Percentiles rank a stretch among this genome's conserved stretches.
These are phyloP conservation scores for Cotesia vestalis DNA, from an alignment of 1,140 invertebrate species.

Conservation along the genomic window DNA sequence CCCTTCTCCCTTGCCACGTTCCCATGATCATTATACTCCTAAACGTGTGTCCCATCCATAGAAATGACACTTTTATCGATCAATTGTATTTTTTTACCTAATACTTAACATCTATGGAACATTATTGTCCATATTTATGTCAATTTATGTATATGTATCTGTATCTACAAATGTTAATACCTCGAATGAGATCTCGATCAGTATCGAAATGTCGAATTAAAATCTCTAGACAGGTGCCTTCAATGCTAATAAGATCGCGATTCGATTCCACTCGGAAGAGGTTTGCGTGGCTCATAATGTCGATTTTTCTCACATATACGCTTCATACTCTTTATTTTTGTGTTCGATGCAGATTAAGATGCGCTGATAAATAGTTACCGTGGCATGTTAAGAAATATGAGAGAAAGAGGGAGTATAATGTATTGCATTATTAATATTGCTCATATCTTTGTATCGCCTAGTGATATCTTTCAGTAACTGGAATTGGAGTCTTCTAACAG, in stretches of 20 bases:
- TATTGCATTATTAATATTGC: constrained; percentile 37
- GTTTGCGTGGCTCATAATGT: constrained; percentile 13
- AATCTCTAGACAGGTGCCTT: constrained; percentile 1
- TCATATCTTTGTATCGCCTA: no score
- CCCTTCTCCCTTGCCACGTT: constrained; percentile 34
- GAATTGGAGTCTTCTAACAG: constrained; percentile 1
- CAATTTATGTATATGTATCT: not conserved
- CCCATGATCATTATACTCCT: constrained; percentile 19
- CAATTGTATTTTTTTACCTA: not conserved
- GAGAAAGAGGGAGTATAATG: constrained; percentile 44
- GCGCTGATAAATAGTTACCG: no score
- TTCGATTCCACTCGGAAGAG: not conserved
- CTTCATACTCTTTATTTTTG: no score
- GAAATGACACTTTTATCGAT: constrained; percentile 21
- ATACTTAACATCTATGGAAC: not conserved
- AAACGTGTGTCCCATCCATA: constrained; percentile 16
- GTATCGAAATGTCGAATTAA: constrained; percentile 8
- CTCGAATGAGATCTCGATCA: not conserved
- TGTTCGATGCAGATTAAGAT: constrained; percentile 16
- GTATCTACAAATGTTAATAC: not conserved
- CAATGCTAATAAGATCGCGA: constrained; percentile 3
- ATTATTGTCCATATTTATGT: not conserved
- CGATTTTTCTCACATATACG: constrained; percentile 10
- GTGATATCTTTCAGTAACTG: no score
- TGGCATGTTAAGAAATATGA: constrained; percentile 30